A percentile compares a stretch with the other conserved stretches of the same genome.
These are phyloP conservation scores for Atethmia centrago DNA, from an alignment of 2,888 invertebrate species.

Conservation along the genomic window DNA sequence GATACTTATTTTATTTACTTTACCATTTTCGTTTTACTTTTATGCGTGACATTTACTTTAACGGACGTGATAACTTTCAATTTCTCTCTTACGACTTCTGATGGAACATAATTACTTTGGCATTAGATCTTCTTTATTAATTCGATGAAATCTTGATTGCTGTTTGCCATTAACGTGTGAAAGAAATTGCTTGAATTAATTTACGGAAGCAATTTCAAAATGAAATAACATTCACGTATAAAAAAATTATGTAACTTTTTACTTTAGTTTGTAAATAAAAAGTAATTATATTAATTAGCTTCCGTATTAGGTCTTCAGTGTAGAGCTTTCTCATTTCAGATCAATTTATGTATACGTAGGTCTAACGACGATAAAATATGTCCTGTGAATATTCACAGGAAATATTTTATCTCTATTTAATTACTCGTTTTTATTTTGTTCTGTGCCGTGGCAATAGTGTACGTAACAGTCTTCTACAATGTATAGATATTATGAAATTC, in stretches of 20 bases:
- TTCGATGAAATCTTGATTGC: constrained; percentile 56
- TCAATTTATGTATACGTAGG: constrained; percentile 9
- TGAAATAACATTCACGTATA: constrained; percentile 37
- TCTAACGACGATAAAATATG: constrained; percentile 1
- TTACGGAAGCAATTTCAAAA: constrained; percentile 49
- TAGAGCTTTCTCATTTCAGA: constrained; percentile 51
- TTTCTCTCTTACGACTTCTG: constrained; percentile 47
- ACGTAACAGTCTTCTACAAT: background rate
- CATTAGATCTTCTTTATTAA: constrained; percentile 47
- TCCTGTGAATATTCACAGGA: background rate
- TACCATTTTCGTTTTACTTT: constrained; percentile 3
- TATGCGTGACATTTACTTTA: constrained; percentile 41
- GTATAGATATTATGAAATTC: constrained; percentile 7
- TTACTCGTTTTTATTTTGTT: constrained; percentile 6
- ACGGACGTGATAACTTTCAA: constrained; percentile 45
- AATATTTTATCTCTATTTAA: background rate
- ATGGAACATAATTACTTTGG: constrained; percentile 36
- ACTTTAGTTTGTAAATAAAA: constrained; percentile 37
- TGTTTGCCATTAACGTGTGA: constrained; percentile 45
- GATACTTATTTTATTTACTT: constrained; percentile 14
- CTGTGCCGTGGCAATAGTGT: too few relatives aligned
- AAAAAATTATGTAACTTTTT: constrained; percentile 37
- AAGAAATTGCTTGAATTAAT: constrained; percentile 55
- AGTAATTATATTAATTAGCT: constrained; percentile 31
- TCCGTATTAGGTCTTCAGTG: constrained; percentile 35